Conservation (phyloP, 1,140 invertebrate genomes). For the Rhopalosiphum padi region DNA sequence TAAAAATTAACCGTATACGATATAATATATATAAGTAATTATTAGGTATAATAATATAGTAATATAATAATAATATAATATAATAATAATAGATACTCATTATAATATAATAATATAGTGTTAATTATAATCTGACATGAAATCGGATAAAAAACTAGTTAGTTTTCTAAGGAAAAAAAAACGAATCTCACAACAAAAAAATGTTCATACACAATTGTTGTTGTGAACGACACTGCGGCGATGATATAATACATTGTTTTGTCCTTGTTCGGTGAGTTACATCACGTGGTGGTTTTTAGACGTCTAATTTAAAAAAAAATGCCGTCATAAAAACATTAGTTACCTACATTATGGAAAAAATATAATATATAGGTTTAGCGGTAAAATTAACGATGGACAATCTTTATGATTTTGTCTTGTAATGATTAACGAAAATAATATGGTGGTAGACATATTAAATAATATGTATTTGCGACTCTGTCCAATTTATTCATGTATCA, state of each 20-base stretch:
- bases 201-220: neutral
- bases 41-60: neutral
- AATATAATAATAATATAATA: slow-evolving; percentile 16
- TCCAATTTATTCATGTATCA: neutral
- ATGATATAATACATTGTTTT: slow-evolving; percentile 22
- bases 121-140: neutral
- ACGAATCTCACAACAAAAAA: neutral
- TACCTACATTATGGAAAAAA: neutral
- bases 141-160: neutral
- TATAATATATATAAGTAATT: neutral
- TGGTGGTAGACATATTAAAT: neutral
- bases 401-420: neutral
- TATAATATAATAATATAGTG: neutral
- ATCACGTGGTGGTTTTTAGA: neutral
- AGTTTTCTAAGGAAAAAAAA: neutral
- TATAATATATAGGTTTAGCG: neutral
- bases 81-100: neutral
- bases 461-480: neutral
- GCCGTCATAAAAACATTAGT: neutral
- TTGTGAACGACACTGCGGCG: neutral
- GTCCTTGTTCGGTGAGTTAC: neutral
- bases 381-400: neutral
- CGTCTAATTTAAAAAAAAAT: slow-evolving; percentile 23
- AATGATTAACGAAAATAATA: slow-evolving; percentile 8
- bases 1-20: neutral